Base-by-base conservation (phyloP, 2,797 vertebrate species). In the Microctenopoma lineatum region DNA sequence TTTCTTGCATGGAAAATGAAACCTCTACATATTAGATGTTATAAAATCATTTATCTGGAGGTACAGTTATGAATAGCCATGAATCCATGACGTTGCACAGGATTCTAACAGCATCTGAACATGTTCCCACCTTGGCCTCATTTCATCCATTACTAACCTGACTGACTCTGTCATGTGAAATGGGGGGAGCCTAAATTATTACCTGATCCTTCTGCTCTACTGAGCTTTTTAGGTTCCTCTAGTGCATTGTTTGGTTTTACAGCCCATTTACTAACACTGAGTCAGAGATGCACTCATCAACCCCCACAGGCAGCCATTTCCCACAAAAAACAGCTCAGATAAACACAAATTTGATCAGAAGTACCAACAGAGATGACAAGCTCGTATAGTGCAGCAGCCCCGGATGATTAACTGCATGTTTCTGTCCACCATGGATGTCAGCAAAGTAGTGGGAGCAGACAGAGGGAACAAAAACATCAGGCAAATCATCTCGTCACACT, bases 391-490 rank as follows among this genome's bases (percentile, higher is more conserved):
- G 27, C 55, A 25, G 56, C 66, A n/a, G 38, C 10, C 26, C 12
- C 0, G 4, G 13, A 18, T 15, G 41, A 45, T 5, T 26, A 38
- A 48, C 50, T 41, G 18, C 39, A 32, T 39, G 29, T 32, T 32
- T 32, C 5, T 32, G 29, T 12, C 34, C 32, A 36, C 34, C 7
- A 9, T 16, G 61, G 46, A 64, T 34, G 2, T 2, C 14, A 36
- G 51, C 16, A 11, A 44, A 41, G 25, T 2, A 36, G 18, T 21
- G 48, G 57, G 21, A 53, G 13, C 39, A 45, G 18, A 54, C 42
- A 21, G 13, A 56, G 39, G 46, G 16, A 44, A 27, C 36, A 16
- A 44, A 70, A 44, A 16, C 62, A 44, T 55, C 14, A 44, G 8
- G 47, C 6, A 21, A 7, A 62, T 36, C 0, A 2, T 54, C 7